Evolutionary conservation across 2,113 vertebrate species (phyloP).

Genomic region (Psilopogon haemacephalus): DNA sequence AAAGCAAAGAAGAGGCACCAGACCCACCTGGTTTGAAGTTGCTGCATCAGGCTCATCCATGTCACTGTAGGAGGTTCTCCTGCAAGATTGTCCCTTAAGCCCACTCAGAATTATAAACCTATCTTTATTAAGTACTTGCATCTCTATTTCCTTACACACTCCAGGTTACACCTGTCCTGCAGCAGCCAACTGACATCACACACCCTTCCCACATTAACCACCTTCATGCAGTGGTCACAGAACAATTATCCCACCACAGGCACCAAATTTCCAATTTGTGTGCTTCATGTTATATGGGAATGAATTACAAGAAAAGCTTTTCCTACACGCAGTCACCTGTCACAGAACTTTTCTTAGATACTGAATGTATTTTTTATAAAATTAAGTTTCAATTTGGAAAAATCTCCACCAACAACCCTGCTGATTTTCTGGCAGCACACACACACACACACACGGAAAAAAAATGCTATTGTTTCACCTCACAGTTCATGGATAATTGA

Average conservation of each 20-base stretch:
- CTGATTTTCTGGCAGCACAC: background rate
- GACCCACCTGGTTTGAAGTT: background rate
- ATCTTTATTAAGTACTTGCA: background rate
- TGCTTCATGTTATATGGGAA: background rate
- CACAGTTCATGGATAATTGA: background rate
- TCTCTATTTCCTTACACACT: background rate
- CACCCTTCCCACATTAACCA: background rate
- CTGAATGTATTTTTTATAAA: background rate
- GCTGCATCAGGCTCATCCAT: rapidly evolving
- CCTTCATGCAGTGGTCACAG: rapidly evolving
- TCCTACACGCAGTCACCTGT: background rate
- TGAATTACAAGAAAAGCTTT: background rate
- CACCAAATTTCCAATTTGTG: background rate
- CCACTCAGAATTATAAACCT: rapidly evolving
- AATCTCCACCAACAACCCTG: background rate
- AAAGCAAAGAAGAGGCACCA: background rate
- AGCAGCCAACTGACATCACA: background rate
- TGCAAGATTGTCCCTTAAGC: background rate
- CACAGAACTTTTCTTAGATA: background rate
- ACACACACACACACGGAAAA: background rate
- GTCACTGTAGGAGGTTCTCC: background rate
- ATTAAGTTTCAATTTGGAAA: background rate
- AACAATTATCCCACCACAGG: background rate
- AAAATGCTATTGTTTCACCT: conserved; percentile 14
- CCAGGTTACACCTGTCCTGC: background rate